Base-by-base conservation (phyloP, 1,140 invertebrate species). In the Pseudomyrmex sp. region DNA sequence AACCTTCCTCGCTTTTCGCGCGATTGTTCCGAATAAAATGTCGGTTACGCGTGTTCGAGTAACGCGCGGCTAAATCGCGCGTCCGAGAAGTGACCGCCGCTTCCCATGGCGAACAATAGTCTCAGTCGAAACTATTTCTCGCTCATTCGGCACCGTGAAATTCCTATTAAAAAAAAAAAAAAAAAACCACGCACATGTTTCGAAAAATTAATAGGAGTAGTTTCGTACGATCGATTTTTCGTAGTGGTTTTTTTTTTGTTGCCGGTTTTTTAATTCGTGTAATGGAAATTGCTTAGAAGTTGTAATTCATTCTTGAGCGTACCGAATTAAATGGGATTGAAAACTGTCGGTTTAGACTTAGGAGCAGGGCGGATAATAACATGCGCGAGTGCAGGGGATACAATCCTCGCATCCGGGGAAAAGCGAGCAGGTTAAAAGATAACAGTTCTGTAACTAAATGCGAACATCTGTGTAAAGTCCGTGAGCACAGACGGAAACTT, bases 371-470 rank as follows among this genome's bases (percentile, higher is more conserved):
- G 20, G 26, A 20, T 54, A 72, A 52, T 35, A 13, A 52, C 3
- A 52, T 52, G 50, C 9, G 35, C 23, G 26, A 9, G 20, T 70
- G 48, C 23, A 23, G 9, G 18, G 26, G 26, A 54, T 26, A 2
- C 35, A 68, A 18, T 56, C 76, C 48, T 70, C 44, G 66, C 68
- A 44, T 70, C 76, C 23, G n/a, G 44, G 5, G 66, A 59, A 72
- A 80, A 72, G n/a, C 26, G 54, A 12, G 35, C 52, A 15, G 54
- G 59, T 44, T 76, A 58, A 59, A 80, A 80, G 66, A 59, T 79
- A 79, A 79, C 76, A 59, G 66, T 59, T 20, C 54, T 54, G 44
- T 54, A 80, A 70, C 65, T 80, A 80, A 80, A 80, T 2, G 65
- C 65, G 65, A 69, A 69, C 66, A 70, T 70, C 54, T 80, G 66